Conservation (phyloP, 2,888 invertebrate species). For the Stictocephala bisonia region DNA sequence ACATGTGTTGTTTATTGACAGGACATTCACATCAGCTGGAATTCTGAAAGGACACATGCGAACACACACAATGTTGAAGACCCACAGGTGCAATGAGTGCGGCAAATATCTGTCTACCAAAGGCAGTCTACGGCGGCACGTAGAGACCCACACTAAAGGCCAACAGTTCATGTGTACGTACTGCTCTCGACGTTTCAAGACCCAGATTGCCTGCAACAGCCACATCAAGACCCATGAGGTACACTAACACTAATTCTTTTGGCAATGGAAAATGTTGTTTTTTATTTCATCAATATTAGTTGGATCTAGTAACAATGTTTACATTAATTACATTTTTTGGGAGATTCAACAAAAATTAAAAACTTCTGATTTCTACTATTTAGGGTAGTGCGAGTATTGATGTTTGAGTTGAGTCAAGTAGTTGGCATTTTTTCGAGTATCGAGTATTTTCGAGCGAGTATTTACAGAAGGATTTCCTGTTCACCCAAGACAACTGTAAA, state of each 20-base stretch:
- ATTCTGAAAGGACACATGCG: constrained; percentile 69
- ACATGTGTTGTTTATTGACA: constrained; percentile 50
- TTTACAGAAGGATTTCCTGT: no score
- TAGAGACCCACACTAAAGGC: constrained; percentile 65
- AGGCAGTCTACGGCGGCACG: constrained; percentile 68
- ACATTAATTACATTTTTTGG: no score
- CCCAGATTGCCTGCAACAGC: constrained; percentile 71
- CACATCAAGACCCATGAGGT: constrained; percentile 72
- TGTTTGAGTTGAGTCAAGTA: no score
- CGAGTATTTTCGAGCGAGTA: no score
- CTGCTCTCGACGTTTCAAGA: constrained; percentile 72
- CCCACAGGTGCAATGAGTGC: constrained; percentile 68
- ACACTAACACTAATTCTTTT: no score
- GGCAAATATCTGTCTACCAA: constrained; percentile 69
- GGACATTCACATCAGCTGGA: constrained; percentile 69
- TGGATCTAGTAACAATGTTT: no score
- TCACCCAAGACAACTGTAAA: no score
- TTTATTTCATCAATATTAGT: no score
- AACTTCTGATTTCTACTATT: no score
- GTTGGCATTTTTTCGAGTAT: no score
- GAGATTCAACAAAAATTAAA: no score
- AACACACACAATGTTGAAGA: constrained; percentile 68
- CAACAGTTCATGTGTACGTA: constrained; percentile 71
- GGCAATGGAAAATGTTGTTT: neutral
- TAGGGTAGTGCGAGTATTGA: no score